phyloP scores from a whole-genome alignment of 2,113 vertebrate species.

The Gymnogyps californianus region DNA sequence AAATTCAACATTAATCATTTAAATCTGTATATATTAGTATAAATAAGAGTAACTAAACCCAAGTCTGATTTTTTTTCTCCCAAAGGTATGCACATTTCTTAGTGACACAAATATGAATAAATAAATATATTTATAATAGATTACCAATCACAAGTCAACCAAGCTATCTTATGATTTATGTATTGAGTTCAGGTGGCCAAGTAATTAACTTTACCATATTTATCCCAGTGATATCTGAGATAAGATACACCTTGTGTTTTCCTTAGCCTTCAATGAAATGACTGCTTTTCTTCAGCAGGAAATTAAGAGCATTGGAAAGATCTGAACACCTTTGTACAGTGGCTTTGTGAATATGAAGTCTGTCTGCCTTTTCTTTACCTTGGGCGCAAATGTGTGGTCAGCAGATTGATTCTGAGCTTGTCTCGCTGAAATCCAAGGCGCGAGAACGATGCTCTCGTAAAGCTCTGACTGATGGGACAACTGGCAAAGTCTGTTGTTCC shows the following conservation, averaged over 20 bases:
- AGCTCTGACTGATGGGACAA: neutral
- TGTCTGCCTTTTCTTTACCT: neutral
- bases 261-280: neutral
- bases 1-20: neutral
- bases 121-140: neutral
- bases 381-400: neutral
- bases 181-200: neutral
- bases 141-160: neutral
- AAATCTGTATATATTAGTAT: constrained; percentile 8
- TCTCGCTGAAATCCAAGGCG: fast-evolving
- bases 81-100: neutral
- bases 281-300: neutral
- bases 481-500: neutral
- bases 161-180: neutral
- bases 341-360: neutral
- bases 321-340: neutral
- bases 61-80: neutral
- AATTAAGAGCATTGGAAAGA: neutral
- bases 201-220: neutral
- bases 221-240: neutral
- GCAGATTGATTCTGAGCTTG: neutral
- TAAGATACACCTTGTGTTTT: neutral
- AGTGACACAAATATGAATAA: neutral
- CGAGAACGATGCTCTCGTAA: fast-evolving
- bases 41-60: neutral